Percentiles rank a stretch among this genome's conserved stretches.
These are phyloP conservation scores for Aeoliscus strigatus DNA, from an alignment of 2,797 vertebrate species.

Conservation along the genomic window DNA sequence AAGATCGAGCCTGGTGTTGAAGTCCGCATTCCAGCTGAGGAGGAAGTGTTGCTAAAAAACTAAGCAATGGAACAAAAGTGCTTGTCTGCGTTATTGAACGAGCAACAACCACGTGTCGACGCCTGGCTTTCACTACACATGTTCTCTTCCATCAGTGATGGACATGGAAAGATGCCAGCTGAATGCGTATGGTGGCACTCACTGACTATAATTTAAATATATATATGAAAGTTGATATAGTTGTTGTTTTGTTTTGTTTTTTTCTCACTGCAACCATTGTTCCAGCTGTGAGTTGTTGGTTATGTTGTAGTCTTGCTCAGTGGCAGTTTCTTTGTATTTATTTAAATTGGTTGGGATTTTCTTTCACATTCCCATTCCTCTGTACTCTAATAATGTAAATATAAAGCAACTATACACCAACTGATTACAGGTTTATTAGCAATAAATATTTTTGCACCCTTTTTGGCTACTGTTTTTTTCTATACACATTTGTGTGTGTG, in stretches of 20 bases:
- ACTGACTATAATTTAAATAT: slow-evolving; percentile 66
- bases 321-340: slow-evolving; percentile 82
- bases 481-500: no score
- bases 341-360: slow-evolving; percentile 77
- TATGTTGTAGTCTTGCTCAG: slow-evolving; percentile 72
- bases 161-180: slow-evolving; percentile 30
- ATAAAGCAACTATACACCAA: slow-evolving; percentile 82
- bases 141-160: slow-evolving; percentile 22
- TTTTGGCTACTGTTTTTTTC: slow-evolving; percentile 16
- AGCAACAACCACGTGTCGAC: slow-evolving; percentile 26
- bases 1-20: slow-evolving; percentile 46
- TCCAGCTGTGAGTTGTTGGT: slow-evolving; percentile 65
- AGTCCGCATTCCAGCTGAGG: slow-evolving; percentile 40
- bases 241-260: slow-evolving; percentile 19
- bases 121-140: slow-evolving; percentile 37
- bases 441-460: slow-evolving; percentile 91
- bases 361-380: slow-evolving; percentile 76
- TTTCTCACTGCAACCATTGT: slow-evolving; percentile 58
- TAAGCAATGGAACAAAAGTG: slow-evolving; percentile 26
- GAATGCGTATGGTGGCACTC: slow-evolving; percentile 49
- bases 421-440: slow-evolving; percentile 85
- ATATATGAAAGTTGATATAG: slow-evolving; percentile 48
- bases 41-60: slow-evolving; percentile 31
- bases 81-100: slow-evolving; percentile 39
- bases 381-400: slow-evolving; percentile 84